A percentile compares a stretch with the other conserved stretches of the same genome.
phyloP scores from a whole-genome alignment of 2,113 vertebrate genomes.

The Casuarius casuarius region DNA sequence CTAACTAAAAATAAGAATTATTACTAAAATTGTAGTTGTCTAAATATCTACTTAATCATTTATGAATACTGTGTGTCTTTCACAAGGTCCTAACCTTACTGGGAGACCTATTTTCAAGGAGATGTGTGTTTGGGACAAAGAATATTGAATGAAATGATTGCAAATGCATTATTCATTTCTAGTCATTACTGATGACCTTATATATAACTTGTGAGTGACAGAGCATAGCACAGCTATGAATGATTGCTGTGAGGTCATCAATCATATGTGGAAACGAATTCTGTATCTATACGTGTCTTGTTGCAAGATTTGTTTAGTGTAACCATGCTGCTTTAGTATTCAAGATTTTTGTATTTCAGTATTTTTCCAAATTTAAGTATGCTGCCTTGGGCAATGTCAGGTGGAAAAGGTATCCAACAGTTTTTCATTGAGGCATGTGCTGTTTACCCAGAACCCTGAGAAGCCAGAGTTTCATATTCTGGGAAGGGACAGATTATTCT shows the following conservation, averaged over 20 bases:
- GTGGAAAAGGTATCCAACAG: not conserved
- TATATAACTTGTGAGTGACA: not conserved
- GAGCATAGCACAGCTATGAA: not conserved
- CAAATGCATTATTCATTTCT: slow-evolving; percentile 43
- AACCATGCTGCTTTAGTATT: not conserved
- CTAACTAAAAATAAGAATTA: not conserved
- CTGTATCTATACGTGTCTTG: not conserved
- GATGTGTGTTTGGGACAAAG: not conserved
- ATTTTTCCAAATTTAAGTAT: not conserved
- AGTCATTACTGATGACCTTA: slow-evolving; percentile 23
- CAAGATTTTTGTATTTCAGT: not conserved
- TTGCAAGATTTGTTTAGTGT: not conserved
- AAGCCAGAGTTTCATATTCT: not conserved
- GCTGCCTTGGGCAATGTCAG: not conserved
- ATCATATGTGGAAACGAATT: slow-evolving; percentile 4
- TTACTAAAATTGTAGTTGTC: not conserved
- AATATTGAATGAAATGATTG: not conserved
- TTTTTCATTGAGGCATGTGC: not conserved
- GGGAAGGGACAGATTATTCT: not conserved
- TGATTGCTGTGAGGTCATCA: not conserved
- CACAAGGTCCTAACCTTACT: not conserved
- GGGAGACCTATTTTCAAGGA: not conserved
- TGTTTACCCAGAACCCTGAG: not conserved
- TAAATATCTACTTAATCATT: not conserved
- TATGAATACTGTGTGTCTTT: not conserved